Evolutionary conservation across 2,888 invertebrate genomes (phyloP), one percentile per base, ranked within the genome.

Genomic region (Pollenia griseotomentosa): DNA sequence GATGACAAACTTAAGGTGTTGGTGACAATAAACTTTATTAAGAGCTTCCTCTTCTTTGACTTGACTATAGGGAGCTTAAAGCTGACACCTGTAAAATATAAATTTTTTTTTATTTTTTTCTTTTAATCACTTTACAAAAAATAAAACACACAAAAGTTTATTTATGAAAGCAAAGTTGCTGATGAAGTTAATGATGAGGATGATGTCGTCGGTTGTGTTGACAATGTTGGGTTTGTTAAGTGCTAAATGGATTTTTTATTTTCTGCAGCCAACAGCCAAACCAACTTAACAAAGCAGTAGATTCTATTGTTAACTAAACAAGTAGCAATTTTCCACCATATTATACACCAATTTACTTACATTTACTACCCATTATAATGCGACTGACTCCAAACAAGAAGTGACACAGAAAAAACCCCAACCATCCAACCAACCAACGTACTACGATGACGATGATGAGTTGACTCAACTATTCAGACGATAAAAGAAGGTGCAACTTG

Each of bases 1-100:
- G 75, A 77, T 83, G 70, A 63, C 77, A 70, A 83, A 74, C 61
- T 61, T 40, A 44, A 77, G 68, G 61, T 68, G 53, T 53, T 19
- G 80, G 53, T 63, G 71, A 80, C 63, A 80, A 80, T 61, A 79
- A 59, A 53, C 12, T 48, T 70, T 70, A 61, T 46, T 59, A 19
- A 44, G n/a, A 33, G 63, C n/a, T 16, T 65, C 40, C 51, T 53
- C 48, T 57, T 57, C 23, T 51, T 53, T 2, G 0, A 12, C 8
- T 10, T 16, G 53, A 51, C n/a, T 9, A 4, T 53, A 12, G 23
- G 23, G 33, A 79, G 74, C 71, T 78, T 74, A 63, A 61, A 61
- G 73, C 68, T 82, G 85, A 78, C 85, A 85, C 85, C 85, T 85
- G 85, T 85, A 75, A 85, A 70, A 63, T 63, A 33, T 19, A 51